Evolutionary conservation across 2,113 vertebrate species (phyloP), one percentile per base, ranked within the genome.

Genomic region (Anolis carolinensis): DNA sequence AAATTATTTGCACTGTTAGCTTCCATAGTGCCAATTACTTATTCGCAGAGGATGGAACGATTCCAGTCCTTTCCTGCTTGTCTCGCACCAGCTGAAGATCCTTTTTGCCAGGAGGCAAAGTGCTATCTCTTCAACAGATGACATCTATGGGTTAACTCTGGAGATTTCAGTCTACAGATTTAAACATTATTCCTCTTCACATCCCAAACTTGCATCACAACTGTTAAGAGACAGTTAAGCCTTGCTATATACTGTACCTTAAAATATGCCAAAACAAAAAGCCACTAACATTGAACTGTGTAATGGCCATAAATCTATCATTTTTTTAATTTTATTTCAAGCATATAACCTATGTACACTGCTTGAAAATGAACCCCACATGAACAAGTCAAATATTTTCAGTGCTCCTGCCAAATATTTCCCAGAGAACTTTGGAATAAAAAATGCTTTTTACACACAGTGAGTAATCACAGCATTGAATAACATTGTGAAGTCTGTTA

Each of bases 401-500:
- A 87, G 83, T 85, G 85, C 59, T 68, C 86, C 55, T 82, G 90
- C 90, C 94, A 93, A 83, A 63, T 50, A 79, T 87, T 95, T 93
- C 92, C 93, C 94, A 92, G 93, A 93, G 93, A 95, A 95, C 96
- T 96, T 96, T 97, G 97, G 97, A 95, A 96, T 88, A 97, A 96
- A 97, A 95, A 94, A 88, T 96, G 97, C 97, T 97, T 97, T 97
- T 97, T 95, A 95, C 93, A 96, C 97, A 97, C 97, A 97, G 97
- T 97, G 93, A 97, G 97, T 97, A 97, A 96, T 95, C 94, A 93
- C 94, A 96, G 97, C 97, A 97, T 97, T 97, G 97, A 97, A 97
- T 97, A 97, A 97, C 96, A 97, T 94, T 97, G 96, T 97, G 96
- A 96, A 97, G 96, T 97, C 97, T 97, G 96, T 96, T 95, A 97